A percentile compares a stretch with the other conserved stretches of the same genome.
Evolutionary conservation across 2,888 invertebrate genomes (phyloP).

Genomic region (Eupithecia dodoneata): DNA sequence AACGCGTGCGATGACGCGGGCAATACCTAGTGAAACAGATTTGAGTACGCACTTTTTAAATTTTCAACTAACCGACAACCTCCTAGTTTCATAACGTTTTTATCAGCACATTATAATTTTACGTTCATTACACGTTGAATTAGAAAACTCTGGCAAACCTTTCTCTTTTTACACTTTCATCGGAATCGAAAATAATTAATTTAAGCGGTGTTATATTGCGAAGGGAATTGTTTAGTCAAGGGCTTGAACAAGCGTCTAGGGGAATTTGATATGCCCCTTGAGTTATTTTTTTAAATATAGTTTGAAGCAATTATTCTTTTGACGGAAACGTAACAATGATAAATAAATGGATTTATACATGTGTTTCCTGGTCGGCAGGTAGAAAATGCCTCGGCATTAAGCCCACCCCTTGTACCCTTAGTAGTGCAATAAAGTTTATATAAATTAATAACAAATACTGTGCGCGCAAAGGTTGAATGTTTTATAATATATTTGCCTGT

Average conservation of each 20-base stretch:
- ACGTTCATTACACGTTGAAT: conserved; percentile 7
- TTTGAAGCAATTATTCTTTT: neutral
- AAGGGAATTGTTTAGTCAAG: conserved; percentile 13
- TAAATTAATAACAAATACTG: too few relatives aligned
- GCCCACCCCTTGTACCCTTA: too few relatives aligned
- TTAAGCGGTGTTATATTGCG: conserved; percentile 17
- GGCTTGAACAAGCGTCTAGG: neutral
- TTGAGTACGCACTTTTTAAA: neutral
- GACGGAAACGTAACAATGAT: too few relatives aligned
- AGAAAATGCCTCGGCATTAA: too few relatives aligned
- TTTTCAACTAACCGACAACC: neutral
- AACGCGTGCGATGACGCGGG: neutral
- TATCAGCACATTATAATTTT: neutral
- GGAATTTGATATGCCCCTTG: neutral
- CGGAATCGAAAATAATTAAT: conserved; percentile 33
- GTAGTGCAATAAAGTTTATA: too few relatives aligned
- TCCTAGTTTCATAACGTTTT: neutral
- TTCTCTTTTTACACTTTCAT: conserved; percentile 45
- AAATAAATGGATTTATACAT: too few relatives aligned
- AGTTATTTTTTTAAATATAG: neutral
- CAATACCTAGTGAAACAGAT: neutral
- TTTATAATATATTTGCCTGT: too few relatives aligned
- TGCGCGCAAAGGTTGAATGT: too few relatives aligned
- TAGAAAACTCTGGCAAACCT: conserved; percentile 19
- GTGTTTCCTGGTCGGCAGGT: too few relatives aligned